Base-by-base conservation (phyloP, 2,888 invertebrate genomes). In the Brassicogethes aeneus region DNA sequence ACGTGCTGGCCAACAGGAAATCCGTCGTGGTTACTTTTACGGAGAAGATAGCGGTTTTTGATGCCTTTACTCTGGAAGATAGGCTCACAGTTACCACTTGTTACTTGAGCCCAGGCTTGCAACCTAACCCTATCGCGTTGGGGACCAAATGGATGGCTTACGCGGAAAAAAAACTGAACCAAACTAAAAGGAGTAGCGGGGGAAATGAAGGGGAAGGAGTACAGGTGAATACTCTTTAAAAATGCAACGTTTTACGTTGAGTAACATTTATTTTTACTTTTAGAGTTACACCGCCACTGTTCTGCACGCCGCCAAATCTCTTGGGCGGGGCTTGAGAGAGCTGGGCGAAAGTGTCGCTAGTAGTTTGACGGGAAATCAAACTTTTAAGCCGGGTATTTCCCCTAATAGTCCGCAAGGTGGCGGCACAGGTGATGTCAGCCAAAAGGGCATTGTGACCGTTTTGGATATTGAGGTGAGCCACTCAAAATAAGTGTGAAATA, bases 271-370 rank as follows among this genome's bases (percentile, higher is more conserved):
- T 37, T 37, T 16, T 10, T 40, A 47, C 40, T 56, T 86, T 10
- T 82, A 89, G 60, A 87, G 87, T 62, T 88, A 88, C 56, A 93
- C 94, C 34, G 94, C 95, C 1, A 90, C 93, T 1, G 89, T 95
- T 39, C 76, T 96, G 7, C 90, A 93, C 69, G 94, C 93, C 1
- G 95, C 95, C 13, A 95, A 95, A 71, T 90, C 90, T 14, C 73
- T 95, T 29, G 87, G 93, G 42, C 90, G 92, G 66, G 93, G 93
- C 0, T 69, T 95, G 39, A 80, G 90, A 0, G 91, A 89, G 43
- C 73, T 95, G 44, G 88, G 94, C 10, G 94, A 94, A 69, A 90
- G 85, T 34, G 90, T 95, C 32, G 92, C 93, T 0, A 90, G 85
- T 54, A 93, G 90, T 57, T 68, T 94, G 36, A 86, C 90, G 0